These are phyloP conservation scores for Clitarchus hookeri DNA, from an alignment of 2,888 invertebrate species.

Conservation along the genomic window DNA sequence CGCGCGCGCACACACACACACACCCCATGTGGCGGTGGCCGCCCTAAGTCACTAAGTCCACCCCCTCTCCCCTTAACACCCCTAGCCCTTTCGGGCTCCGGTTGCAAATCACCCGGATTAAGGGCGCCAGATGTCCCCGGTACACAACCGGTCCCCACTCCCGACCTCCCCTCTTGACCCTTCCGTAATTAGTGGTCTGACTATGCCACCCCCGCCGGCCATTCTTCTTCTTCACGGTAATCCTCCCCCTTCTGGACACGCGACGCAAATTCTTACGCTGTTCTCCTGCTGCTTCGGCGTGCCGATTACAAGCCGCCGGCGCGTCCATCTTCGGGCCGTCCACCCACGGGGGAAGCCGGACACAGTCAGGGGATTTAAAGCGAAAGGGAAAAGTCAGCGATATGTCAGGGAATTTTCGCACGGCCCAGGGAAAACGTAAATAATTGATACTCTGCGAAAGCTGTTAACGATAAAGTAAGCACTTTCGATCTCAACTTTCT, in stretches of 20 bases:
- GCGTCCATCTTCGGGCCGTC: no score
- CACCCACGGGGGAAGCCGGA: no score
- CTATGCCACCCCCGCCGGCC: not conserved
- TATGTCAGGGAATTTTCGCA: no score
- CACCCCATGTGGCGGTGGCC: not conserved
- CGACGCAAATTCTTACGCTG: not conserved
- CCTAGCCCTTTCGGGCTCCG: not conserved
- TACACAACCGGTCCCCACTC: not conserved
- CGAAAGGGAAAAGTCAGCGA: no score
- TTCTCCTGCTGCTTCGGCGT: no score
- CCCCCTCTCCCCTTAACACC: not conserved
- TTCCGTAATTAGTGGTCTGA: constrained; percentile 14
- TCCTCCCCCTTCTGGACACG: not conserved
- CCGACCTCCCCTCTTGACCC: not conserved
- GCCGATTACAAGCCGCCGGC: no score
- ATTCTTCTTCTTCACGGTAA: constrained; percentile 2
- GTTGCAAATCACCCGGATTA: constrained; percentile 18
- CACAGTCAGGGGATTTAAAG: no score
- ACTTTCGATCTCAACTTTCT: no score
- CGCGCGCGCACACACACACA: no score
- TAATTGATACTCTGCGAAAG: no score
- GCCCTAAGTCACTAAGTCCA: constrained; percentile 9
- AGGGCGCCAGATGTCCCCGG: constrained; percentile 24
- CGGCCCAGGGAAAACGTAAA: no score
- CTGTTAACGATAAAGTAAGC: no score